These are phyloP conservation scores for Ferrisia virgata DNA, from an alignment of 2,888 invertebrate species.

Conservation along the genomic window DNA sequence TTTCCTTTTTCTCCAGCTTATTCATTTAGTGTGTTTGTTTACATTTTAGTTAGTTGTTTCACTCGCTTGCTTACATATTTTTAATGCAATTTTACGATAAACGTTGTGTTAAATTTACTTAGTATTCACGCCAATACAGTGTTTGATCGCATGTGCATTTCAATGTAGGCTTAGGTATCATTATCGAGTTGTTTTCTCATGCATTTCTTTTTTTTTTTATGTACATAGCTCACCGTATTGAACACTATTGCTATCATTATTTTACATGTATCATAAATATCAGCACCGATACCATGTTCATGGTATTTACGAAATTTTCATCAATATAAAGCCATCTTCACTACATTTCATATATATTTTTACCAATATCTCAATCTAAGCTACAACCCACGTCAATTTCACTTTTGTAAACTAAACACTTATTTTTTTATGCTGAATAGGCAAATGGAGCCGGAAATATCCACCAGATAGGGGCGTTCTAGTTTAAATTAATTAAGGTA, in stretches of 20 bases:
- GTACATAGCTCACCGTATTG: neutral
- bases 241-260: neutral
- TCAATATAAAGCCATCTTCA: neutral
- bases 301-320: neutral
- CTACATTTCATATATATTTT: neutral
- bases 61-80: neutral
- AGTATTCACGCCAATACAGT: neutral
- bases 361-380: neutral
- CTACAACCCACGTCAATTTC: neutral
- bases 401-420: neutral
- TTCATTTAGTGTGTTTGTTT: neutral
- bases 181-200: neutral
- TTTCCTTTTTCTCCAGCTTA: slow-evolving; percentile 9
- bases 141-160: slow-evolving; percentile 21
- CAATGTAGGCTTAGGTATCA: neutral
- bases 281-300: neutral
- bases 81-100: neutral
- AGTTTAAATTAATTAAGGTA: slow-evolving; percentile 37
- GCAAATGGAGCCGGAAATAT: slow-evolving; percentile 40
- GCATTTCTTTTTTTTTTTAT: neutral
- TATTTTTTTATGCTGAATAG: slow-evolving; percentile 36
- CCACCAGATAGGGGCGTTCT: slow-evolving; percentile 43
- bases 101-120: neutral
- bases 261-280: neutral
- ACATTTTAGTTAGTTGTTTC: slow-evolving; percentile 5